Evolutionary conservation across 2,797 vertebrate species (phyloP), one percentile per base, ranked within the genome.

Genomic region (Salarias fasciatus): DNA sequence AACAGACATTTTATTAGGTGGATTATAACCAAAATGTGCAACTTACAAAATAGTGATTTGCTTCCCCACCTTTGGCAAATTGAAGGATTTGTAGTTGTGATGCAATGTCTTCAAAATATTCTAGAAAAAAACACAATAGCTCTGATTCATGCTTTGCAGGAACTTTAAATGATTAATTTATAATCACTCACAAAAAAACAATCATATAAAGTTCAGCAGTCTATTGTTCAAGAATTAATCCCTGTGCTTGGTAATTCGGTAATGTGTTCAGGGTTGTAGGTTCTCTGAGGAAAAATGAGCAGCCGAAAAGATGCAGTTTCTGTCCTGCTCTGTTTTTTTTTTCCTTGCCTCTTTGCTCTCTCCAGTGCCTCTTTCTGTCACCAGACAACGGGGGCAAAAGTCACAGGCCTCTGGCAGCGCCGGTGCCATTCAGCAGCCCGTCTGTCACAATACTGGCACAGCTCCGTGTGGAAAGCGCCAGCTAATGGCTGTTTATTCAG

Each of bases 401-500:
- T 86, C 80, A 68, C 11, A n/a, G 76, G 48, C 63, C 82, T 60
- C 53, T 75, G 80, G 81, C 85, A 67, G 69, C 3, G 53, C 53
- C 48, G 43, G 53, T 50, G 47, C 68, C 57, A 33, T 77, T 75
- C 72, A 67, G 70, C 78, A 79, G 79, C 79, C 84, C 53, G 72
- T 77, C 85, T 80, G 82, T 88, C 86, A 79, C 78, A 77, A 72
- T 53, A 43, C 77, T 81, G 85, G 80, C 84, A 68, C 46, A 1
- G 52, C 31, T n/a, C 1, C n/a, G 45, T 45, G 69, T 38, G 29
- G 33, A 53, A 45, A 14, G 75, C 66, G 80, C 86, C 85, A 86
- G 40, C 74, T 66, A 69, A 69, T 78, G 69, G 33, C 69, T 71
- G 58, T 70, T 83, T 68, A 78, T 77, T 72, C 45, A 8, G 60